A percentile compares a stretch with the other conserved stretches of the same genome.
These are phyloP conservation scores for Ictalurus punctatus DNA, from an alignment of 2,113 vertebrate species.

Conservation along the genomic window DNA sequence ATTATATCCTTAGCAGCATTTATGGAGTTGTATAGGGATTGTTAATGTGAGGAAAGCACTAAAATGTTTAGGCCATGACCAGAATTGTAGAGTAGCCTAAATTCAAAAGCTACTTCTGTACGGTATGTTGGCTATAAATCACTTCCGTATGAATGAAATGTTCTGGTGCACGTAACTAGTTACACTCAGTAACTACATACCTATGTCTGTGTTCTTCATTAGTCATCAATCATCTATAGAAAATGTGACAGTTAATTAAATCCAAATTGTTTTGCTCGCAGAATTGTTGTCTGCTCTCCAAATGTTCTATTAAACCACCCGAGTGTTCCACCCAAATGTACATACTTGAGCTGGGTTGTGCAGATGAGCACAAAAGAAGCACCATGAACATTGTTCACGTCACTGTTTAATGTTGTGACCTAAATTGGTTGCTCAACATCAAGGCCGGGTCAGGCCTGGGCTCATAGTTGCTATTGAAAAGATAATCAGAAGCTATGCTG, in stretches of 20 bases:
- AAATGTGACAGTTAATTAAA: not conserved
- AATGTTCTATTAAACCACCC: not conserved
- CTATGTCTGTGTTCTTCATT: not conserved
- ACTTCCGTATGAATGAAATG: not conserved
- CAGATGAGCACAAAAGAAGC: not conserved
- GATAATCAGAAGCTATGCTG: not conserved
- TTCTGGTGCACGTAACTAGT: not conserved
- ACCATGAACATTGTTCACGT: not conserved
- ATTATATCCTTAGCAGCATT: not conserved
- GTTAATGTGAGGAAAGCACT: not conserved
- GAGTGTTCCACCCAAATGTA: not conserved
- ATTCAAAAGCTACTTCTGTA: not conserved
- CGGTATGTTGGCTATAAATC: not conserved
- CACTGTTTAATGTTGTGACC: not conserved
- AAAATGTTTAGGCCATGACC: not conserved
- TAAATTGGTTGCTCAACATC: not conserved
- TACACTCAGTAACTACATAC: not conserved
- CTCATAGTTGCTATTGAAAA: conserved; percentile 40
- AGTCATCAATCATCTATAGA: not conserved
- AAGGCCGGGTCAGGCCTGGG: conserved; percentile 21
- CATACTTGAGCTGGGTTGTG: not conserved
- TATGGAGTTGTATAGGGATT: not conserved
- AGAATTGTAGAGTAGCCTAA: not conserved
- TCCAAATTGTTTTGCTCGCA: not conserved
- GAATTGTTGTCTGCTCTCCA: not conserved